Percentiles rank a stretch among this genome's conserved stretches.
phyloP scores from a whole-genome alignment of 2,113 vertebrate genomes.

The Lepisosteus oculatus region DNA sequence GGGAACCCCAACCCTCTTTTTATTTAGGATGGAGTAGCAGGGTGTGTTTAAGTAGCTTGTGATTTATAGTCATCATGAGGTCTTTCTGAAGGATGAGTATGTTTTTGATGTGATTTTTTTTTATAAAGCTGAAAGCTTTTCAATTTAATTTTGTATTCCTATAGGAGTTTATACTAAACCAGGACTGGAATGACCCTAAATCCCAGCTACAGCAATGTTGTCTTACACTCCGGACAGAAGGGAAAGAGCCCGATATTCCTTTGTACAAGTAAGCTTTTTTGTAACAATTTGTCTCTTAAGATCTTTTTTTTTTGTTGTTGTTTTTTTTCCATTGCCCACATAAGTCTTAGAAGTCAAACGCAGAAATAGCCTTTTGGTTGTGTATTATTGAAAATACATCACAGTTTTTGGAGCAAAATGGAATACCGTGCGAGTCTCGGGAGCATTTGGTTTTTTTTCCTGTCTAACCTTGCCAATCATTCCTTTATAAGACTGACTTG shows the following conservation, averaged over 20 bases:
- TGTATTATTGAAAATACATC: too few species aligned
- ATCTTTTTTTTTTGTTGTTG: not conserved
- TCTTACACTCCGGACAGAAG: slow-evolving; percentile 91
- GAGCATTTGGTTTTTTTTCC: not conserved
- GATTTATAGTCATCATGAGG: slow-evolving; percentile 47
- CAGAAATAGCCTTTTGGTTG: too few species aligned
- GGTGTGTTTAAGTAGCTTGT: slow-evolving; percentile 62
- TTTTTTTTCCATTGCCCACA: not conserved
- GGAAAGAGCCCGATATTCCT: slow-evolving; percentile 96
- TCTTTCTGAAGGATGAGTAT: not conserved
- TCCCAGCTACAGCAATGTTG: slow-evolving; percentile 98
- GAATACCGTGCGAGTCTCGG: not conserved
- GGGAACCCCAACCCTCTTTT: slow-evolving; percentile 51
- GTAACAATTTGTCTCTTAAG: not conserved
- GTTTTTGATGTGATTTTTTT: not conserved
- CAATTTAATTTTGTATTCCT: slow-evolving; percentile 30
- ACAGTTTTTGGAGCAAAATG: too few species aligned
- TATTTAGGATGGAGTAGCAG: slow-evolving; percentile 48
- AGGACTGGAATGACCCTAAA: slow-evolving; percentile 99
- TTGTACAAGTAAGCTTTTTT: slow-evolving; percentile 89
- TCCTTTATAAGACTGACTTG: not conserved
- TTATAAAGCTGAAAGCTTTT: slow-evolving; percentile 6
- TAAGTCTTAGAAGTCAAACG: not conserved
- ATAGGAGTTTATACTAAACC: slow-evolving; percentile 98
- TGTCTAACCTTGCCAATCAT: not conserved